Evolutionary conservation across 2,888 invertebrate species (phyloP), one percentile per base, ranked within the genome.

Genomic region (Microctonus brassicae): DNA sequence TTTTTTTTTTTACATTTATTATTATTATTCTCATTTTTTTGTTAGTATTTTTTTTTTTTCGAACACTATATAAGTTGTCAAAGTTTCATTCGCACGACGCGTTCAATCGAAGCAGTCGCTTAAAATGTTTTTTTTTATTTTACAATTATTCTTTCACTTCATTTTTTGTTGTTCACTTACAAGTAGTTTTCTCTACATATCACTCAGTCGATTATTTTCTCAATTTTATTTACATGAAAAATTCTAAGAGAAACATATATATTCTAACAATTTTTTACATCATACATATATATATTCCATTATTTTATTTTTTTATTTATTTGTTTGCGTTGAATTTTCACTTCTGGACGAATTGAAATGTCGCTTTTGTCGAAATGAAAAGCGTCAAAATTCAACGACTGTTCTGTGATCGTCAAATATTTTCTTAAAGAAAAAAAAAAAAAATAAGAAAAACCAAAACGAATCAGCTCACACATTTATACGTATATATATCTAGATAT

Each of bases 1-100:
- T 58, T 29, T 47, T 55, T 39, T 62, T 36, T 62, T 22, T 39
- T 17, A 11, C 20, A 20, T 22, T 26, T 7, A 17, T 39, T 29
- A 47, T 47, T 10, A 22, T 34, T 39, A 36, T 34, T 22, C 20
- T 55, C 24, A 3, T 55, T 33, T 61, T 61, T 26, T 57, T 68
- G n/a, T 60, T 7, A 39, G 39, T 42, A 57, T n/a, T n/a, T n/a
- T n/a, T n/a, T 55, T 63, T 69, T 39, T 63, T 63, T 63, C 39
- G 42, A 55, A 39, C 60, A 58, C 68, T n/a, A n/a, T 26, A 24
- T 68, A 42, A 26, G 11, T 42, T 47, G 34, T 60, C 22, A 5
- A 29, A 29, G 20, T 5, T 17, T 53, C 42, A n/a, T 6, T 53
- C 53, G 5, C 53, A n/a, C n/a, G n/a, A n/a, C n/a, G n/a, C n/a